Evolutionary conservation across 2,888 invertebrate genomes (phyloP).

Genomic region (Drosophila leonis): DNA sequence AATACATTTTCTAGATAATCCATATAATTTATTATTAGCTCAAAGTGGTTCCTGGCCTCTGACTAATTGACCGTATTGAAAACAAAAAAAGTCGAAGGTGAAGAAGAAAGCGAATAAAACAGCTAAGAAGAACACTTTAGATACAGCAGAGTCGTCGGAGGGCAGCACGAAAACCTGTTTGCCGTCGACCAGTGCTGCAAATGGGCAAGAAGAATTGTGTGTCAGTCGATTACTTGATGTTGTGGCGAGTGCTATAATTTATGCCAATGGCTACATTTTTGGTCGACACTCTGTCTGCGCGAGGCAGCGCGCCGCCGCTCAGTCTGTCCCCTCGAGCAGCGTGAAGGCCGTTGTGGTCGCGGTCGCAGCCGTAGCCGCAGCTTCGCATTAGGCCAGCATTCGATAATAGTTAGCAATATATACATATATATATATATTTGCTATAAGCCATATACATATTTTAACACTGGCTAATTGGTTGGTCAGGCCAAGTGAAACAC

Average conservation of each 20-base stretch:
- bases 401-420: conserved; percentile 3
- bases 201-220: conserved; percentile 72
- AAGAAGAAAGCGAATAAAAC: conserved; percentile 5
- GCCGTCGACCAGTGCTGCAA: conserved; percentile 51
- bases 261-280: conserved; percentile 69
- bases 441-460: conserved; percentile 51
- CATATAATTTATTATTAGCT: conserved; percentile 63
- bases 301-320: conserved; percentile 51
- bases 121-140: conserved; percentile 25
- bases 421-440: background rate
- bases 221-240: conserved; percentile 71
- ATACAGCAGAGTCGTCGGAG: conserved; percentile 15
- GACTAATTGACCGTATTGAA: conserved; percentile 72
- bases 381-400: conserved; percentile 25
- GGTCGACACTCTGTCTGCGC: conserved; percentile 70
- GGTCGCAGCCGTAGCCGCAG: conserved; percentile 21
- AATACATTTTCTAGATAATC: conserved; percentile 52
- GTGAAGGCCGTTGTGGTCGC: conserved; percentile 58
- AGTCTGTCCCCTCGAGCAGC: conserved; percentile 68
- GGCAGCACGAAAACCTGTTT: conserved; percentile 65
- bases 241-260: conserved; percentile 68
- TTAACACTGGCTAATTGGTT: conserved; percentile 48
- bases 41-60: conserved; percentile 67
- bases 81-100: conserved; percentile 9
- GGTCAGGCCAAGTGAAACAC: conserved; percentile 32